These are phyloP conservation scores for Drusus annulatus DNA, from an alignment of 1,140 invertebrate species.

Conservation along the genomic window DNA sequence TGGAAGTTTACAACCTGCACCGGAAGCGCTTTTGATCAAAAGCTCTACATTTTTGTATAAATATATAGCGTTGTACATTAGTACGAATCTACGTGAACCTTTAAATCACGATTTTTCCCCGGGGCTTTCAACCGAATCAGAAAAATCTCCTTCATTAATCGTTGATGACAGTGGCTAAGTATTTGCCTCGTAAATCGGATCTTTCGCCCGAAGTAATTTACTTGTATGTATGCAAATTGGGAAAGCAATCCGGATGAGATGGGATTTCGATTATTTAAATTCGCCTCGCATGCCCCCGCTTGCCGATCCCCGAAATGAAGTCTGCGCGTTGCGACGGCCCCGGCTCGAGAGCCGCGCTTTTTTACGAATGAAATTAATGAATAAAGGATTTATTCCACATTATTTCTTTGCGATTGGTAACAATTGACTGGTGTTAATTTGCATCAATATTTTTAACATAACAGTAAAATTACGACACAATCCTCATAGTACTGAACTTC, in stretches of 20 bases:
- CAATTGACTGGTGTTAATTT: too few relatives aligned
- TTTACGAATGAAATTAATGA: neutral
- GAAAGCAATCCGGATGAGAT: slow-evolving; percentile 47
- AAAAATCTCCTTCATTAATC: slow-evolving; percentile 8
- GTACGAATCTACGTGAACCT: neutral
- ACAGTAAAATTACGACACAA: too few relatives aligned
- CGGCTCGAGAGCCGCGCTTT: neutral
- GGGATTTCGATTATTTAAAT: slow-evolving; percentile 56
- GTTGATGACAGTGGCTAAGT: slow-evolving; percentile 31
- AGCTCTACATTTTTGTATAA: too few relatives aligned
- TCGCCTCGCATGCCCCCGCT: slow-evolving; percentile 4
- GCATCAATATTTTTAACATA: too few relatives aligned
- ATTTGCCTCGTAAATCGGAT: slow-evolving; percentile 49
- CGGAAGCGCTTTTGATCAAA: too few relatives aligned
- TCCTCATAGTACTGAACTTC: too few relatives aligned
- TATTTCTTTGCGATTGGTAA: too few relatives aligned
- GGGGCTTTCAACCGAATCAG: slow-evolving; percentile 9
- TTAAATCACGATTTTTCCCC: neutral
- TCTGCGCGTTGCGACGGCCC: neutral
- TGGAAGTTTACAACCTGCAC: too few relatives aligned
- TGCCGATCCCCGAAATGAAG: slow-evolving; percentile 19
- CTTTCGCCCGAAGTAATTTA: slow-evolving; percentile 54
- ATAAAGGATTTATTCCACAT: too few relatives aligned
- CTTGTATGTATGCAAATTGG: slow-evolving; percentile 57
- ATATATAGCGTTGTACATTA: too few relatives aligned